Evolutionary conservation across 2,797 vertebrate genomes (phyloP), one percentile per base, ranked within the genome.

Genomic region (Graptemys geographica): DNA sequence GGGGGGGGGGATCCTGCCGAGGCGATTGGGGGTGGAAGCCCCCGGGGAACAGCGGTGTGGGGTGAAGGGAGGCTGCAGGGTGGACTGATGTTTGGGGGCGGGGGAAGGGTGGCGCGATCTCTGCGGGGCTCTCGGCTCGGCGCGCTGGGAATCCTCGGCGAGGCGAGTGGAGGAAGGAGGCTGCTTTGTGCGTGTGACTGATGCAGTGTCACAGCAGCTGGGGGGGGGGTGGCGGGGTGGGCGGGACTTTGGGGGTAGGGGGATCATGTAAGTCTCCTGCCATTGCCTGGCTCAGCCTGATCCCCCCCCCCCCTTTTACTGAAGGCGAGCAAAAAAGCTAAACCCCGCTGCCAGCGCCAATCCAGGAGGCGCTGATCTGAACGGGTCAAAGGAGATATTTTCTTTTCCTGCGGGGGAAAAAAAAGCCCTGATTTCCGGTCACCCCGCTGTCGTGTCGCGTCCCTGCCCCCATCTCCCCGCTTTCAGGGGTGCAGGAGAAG

Each of bases 401-500:
- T 53, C 10, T 87, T 76, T 49, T 55, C 27, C 27, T 28, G 56
- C 52, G 86, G 53, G 19, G 7, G 1, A 1, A 16, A 16, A 51
- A 15, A 53, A 53, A 81, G 55, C 96, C 93, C 92, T 81, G 93
- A 91, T 96, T 94, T 95, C 96, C 95, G 90, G 86, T 80, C 87
- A 95, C 94, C 84, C 88, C 49, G 25, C 78, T 57, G 86, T 92
- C 93, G 41, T 15, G 52, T 53, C 52, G 18, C 18, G 18, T 89
- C 85, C 76, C 4, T 11, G 28, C 27, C 25, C 86, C 56, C 41
- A 53, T 23, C 55, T 11, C 89, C 53, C 92, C 84, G 44, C 47
- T 93, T 93, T 87, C 93, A 86, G n/a, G 84, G 95, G 86, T 81
- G 76, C 92, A n/a, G 94, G 79, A 90, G 92, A 83, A 93, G 97